Evolutionary conservation across 2,888 invertebrate species (phyloP).

Genomic region (Epicampocera succincta): DNA sequence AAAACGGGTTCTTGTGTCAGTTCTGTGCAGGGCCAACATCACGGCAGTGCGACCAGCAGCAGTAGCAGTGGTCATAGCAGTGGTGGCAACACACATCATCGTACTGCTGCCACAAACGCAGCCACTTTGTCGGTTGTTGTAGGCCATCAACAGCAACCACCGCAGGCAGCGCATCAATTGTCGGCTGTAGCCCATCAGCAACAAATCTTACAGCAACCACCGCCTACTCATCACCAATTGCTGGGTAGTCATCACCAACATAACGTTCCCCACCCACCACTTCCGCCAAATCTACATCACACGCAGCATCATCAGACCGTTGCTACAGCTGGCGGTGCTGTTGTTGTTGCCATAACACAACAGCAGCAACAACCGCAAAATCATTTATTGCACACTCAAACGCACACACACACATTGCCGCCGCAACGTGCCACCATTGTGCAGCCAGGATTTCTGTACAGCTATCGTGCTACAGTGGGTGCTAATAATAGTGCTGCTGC

Average conservation of each 20-base stretch:
- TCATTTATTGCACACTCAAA: constrained; percentile 71
- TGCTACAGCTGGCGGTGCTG: constrained; percentile 71
- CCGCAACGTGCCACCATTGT: constrained; percentile 74
- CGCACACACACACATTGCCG: constrained; percentile 72
- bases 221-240: constrained; percentile 51
- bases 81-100: constrained; percentile 65
- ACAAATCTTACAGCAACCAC: constrained; percentile 60
- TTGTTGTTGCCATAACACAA: constrained; percentile 74
- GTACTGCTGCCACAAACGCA: constrained; percentile 60
- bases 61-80: constrained; percentile 67
- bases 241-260: constrained; percentile 54
- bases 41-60: constrained; percentile 75
- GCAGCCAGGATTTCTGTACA: constrained; percentile 78
- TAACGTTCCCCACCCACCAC: constrained; percentile 26
- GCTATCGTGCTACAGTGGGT: constrained; percentile 74
- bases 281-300: constrained; percentile 56
- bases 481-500: constrained; percentile 72
- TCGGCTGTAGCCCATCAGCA: constrained; percentile 54
- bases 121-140: constrained; percentile 68
- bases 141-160: constrained; percentile 68
- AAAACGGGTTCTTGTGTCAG: constrained; percentile 82
- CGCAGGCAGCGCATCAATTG: constrained; percentile 58
- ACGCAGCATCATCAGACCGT: constrained; percentile 68
- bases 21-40: constrained; percentile 77
- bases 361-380: constrained; percentile 81